These are phyloP conservation scores for Halcyon smyrnensis DNA, from an alignment of 2,797 vertebrate genomes.

Conservation along the genomic window DNA sequence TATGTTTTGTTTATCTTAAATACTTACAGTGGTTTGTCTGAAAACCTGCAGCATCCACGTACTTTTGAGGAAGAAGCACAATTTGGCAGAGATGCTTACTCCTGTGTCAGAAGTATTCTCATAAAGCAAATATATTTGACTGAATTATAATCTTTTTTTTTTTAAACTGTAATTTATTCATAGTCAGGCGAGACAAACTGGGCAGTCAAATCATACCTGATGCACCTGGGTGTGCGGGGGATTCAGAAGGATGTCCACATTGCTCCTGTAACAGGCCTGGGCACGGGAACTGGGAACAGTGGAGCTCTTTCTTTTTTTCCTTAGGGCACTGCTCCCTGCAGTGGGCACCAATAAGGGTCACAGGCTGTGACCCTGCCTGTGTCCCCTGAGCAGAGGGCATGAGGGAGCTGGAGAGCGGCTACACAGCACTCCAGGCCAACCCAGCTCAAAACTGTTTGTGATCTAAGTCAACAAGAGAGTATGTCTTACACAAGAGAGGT, in stretches of 20 bases:
- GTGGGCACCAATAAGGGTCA: fast-evolving
- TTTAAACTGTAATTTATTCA: not conserved
- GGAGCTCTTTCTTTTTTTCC: not conserved
- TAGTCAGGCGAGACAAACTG: not conserved
- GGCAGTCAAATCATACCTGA: not conserved
- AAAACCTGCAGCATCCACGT: not conserved
- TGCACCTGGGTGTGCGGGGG: not conserved
- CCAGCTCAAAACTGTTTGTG: not conserved
- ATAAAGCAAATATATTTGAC: not conserved
- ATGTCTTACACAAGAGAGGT: not conserved
- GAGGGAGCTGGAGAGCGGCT: not conserved
- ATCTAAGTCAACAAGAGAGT: not conserved
- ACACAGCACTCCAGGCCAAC: not conserved
- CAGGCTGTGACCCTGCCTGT: not conserved
- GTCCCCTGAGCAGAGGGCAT: not conserved
- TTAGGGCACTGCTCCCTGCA: fast-evolving
- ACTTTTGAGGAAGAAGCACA: not conserved
- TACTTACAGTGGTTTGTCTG: not conserved
- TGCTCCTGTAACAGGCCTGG: not conserved
- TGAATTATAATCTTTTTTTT: not conserved
- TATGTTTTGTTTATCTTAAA: not conserved
- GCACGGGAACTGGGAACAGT: not conserved
- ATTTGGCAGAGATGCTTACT: not conserved
- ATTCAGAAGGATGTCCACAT: not conserved
- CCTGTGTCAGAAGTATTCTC: not conserved